These are phyloP conservation scores for Whitmania pigra DNA, from an alignment of 1,140 invertebrate genomes.

Conservation along the genomic window DNA sequence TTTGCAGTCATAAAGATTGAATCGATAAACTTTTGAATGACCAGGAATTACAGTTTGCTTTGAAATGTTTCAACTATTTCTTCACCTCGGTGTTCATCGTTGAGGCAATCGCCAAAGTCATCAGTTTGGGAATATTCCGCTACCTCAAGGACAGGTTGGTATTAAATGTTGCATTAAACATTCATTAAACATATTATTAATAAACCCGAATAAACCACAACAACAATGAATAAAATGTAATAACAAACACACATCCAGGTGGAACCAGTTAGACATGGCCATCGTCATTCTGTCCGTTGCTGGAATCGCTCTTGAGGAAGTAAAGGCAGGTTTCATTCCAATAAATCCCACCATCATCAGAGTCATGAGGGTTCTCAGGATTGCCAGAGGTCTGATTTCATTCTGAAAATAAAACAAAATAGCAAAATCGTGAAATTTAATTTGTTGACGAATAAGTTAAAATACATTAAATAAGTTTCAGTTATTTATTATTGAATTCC, in stretches of 20 bases:
- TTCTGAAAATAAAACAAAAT: too few species aligned
- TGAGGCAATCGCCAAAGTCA: conserved; percentile 87
- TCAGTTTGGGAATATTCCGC: conserved; percentile 75
- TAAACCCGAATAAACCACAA: too few species aligned
- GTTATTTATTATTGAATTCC: too few species aligned
- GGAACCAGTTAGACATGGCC: conserved; percentile 93
- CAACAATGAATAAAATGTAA: too few species aligned
- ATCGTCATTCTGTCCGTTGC: conserved; percentile 94
- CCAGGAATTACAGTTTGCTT: conserved; percentile 71
- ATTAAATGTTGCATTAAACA: not conserved
- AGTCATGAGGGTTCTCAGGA: conserved; percentile 92
- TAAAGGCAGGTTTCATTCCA: conserved; percentile 89
- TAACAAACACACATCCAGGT: conserved; percentile 46
- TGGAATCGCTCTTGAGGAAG: conserved; percentile 92
- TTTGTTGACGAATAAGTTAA: too few species aligned
- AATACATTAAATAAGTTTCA: not conserved
- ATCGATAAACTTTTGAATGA: conserved; percentile 27
- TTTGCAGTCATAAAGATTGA: conserved; percentile 1
- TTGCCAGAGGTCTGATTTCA: conserved; percentile 61
- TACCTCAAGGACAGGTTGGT: conserved; percentile 83
- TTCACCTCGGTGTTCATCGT: conserved; percentile 97
- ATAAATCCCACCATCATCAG: conserved; percentile 97
- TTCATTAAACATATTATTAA: not conserved
- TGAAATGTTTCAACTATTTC: conserved; percentile 98
- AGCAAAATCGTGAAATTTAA: too few species aligned